Evolutionary conservation across 2,888 invertebrate species (phyloP).

Genomic region (Buathra laborator): DNA sequence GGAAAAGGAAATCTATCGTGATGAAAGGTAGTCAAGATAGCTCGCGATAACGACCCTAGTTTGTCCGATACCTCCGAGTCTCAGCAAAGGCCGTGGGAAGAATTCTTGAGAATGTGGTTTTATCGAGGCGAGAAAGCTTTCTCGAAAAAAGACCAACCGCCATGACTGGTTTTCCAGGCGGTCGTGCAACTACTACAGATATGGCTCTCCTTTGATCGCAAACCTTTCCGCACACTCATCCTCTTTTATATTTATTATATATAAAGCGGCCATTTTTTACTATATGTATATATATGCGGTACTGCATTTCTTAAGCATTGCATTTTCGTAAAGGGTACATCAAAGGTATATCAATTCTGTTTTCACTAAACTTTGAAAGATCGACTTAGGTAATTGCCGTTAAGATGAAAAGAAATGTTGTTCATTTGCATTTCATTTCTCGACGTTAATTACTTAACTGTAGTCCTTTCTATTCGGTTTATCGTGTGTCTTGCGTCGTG

Average conservation of each 20-base stretch:
- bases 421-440: neutral
- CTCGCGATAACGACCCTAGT: constrained; percentile 29
- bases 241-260: neutral
- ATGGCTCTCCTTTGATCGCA: constrained; percentile 57
- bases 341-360: constrained; percentile 53
- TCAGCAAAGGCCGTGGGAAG: constrained; percentile 12
- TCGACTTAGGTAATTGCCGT: neutral
- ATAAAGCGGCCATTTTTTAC: too few relatives aligned
- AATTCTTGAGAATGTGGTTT: neutral
- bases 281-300: neutral
- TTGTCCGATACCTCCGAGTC: constrained; percentile 9
- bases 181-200: neutral
- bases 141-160: neutral
- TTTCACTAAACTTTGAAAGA: constrained; percentile 22
- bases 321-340: neutral
- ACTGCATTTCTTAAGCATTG: neutral
- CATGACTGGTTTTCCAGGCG: constrained; percentile 26
- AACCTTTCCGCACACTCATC: constrained; percentile 36
- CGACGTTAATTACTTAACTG: neutral
- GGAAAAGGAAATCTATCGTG: neutral
- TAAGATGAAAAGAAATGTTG: neutral
- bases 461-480: neutral
- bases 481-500: neutral
- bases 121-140: constrained; percentile 7
- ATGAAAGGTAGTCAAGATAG: neutral